phyloP scores from a whole-genome alignment of 1,140 invertebrate species.

The Antheraea mylitta region DNA sequence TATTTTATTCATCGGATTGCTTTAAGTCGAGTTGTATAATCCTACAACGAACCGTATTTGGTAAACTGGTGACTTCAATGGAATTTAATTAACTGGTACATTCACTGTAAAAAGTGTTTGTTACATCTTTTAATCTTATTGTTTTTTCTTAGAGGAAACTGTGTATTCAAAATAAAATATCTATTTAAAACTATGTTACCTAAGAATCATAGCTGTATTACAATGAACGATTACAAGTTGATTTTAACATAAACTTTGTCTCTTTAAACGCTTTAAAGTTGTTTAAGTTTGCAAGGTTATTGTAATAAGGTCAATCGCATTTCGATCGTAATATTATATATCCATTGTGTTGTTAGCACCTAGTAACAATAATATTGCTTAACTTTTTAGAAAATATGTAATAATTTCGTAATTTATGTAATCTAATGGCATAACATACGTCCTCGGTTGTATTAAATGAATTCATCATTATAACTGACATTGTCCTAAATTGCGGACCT shows the following conservation, averaged over 20 bases:
- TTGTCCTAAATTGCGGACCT: conserved; percentile 47
- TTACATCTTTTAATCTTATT: neutral
- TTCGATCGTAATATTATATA: neutral
- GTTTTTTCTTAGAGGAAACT: too few species aligned
- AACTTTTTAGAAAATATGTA: neutral
- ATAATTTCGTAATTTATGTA: neutral
- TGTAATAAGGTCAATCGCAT: conserved; percentile 1
- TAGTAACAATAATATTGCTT: neutral
- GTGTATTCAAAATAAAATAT: too few species aligned
- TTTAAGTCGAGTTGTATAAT: neutral
- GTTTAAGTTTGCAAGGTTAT: conserved; percentile 1
- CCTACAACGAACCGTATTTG: neutral
- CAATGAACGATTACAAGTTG: neutral
- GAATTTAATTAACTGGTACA: conserved; percentile 1
- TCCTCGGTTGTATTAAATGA: neutral
- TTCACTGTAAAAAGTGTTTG: neutral
- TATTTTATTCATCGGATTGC: neutral
- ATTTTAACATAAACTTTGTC: conserved; percentile 1
- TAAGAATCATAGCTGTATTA: neutral
- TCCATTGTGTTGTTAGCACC: neutral
- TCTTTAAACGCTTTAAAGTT: too few species aligned
- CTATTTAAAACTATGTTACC: too few species aligned
- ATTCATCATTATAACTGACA: conserved; percentile 25
- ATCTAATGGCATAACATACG: neutral
- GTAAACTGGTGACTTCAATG: neutral